phyloP scores from a whole-genome alignment of 2,888 invertebrate genomes.

The Lacanobia oleracea region DNA sequence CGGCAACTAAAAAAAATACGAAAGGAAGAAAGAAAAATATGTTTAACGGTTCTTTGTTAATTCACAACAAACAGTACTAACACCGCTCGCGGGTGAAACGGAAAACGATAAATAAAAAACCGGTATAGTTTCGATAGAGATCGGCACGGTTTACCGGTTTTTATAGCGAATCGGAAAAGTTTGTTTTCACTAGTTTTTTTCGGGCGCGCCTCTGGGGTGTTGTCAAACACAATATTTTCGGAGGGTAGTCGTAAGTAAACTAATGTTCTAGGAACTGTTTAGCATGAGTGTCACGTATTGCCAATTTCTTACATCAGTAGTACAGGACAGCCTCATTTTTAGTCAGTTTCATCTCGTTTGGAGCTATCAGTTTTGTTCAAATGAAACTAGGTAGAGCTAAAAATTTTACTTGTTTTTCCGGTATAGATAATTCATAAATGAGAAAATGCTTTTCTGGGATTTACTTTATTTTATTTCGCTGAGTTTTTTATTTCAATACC shows the following conservation, averaged over 20 bases:
- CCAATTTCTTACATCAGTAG: conserved; percentile 25
- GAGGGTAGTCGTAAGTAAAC: conserved; percentile 46
- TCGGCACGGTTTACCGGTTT: conserved; percentile 64
- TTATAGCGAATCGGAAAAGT: conserved; percentile 65
- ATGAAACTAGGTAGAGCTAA: conserved; percentile 7
- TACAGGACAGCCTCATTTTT: conserved; percentile 1
- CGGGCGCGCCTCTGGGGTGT: conserved; percentile 55
- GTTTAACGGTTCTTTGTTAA: conserved; percentile 35
- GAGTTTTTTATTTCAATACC: no score
- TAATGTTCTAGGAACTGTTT: conserved; percentile 45
- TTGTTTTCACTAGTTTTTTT: conserved; percentile 62
- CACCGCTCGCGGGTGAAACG: conserved; percentile 40
- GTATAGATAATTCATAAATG: neutral
- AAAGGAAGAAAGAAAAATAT: conserved; percentile 6
- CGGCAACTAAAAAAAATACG: neutral
- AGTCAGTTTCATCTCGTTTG: conserved; percentile 10
- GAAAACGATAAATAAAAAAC: conserved; percentile 65
- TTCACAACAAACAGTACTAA: conserved; percentile 43
- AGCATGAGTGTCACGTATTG: conserved; percentile 50
- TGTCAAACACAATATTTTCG: conserved; percentile 60
- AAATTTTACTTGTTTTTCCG: neutral
- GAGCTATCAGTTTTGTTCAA: conserved; percentile 11
- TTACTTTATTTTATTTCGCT: no score
- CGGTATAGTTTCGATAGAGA: conserved; percentile 56
- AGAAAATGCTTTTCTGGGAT: neutral